phyloP scores from a whole-genome alignment of 2,113 vertebrate species.

The Synchiropus splendidus region DNA sequence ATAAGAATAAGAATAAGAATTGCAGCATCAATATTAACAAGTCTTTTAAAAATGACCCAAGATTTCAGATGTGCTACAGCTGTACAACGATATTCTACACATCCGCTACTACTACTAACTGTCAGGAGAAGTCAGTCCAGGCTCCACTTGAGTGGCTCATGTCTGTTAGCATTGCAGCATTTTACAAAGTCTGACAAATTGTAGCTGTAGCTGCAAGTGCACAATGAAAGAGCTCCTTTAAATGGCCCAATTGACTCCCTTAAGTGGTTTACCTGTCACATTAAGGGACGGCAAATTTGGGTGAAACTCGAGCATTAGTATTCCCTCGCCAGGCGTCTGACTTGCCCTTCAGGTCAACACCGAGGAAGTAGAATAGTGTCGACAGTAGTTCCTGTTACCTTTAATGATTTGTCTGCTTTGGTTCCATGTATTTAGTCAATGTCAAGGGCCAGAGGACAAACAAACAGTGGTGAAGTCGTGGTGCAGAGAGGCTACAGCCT shows the following conservation, averaged over 20 bases:
- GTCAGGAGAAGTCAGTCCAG: no score
- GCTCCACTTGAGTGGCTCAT: no score
- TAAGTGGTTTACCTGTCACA: constrained; percentile 21
- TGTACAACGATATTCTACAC: no score
- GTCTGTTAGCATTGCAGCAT: no score
- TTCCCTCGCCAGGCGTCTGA: constrained; percentile 34
- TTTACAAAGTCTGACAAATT: no score
- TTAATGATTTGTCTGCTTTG: constrained; percentile 15
- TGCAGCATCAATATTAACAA: no score
- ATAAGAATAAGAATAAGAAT: no score
- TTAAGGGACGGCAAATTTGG: constrained; percentile 37
- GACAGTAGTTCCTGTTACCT: constrained; percentile 16
- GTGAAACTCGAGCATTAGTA: constrained; percentile 36
- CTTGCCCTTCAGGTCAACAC: constrained; percentile 16
- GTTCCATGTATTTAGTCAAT: constrained; percentile 35
- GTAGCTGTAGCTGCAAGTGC: no score
- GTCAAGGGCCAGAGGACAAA: constrained; percentile 50
- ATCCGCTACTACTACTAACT: no score
- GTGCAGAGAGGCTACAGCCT: constrained; percentile 44
- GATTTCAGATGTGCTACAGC: no score
- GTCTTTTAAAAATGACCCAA: no score
- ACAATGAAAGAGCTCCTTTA: no score
- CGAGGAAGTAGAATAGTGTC: constrained; percentile 19
- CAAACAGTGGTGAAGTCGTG: constrained; percentile 14
- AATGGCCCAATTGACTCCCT: constrained; percentile 39